A percentile compares a stretch with the other conserved stretches of the same genome.
These are phyloP conservation scores for Mactromeris polynyma DNA, from an alignment of 2,888 invertebrate species.

Conservation along the genomic window DNA sequence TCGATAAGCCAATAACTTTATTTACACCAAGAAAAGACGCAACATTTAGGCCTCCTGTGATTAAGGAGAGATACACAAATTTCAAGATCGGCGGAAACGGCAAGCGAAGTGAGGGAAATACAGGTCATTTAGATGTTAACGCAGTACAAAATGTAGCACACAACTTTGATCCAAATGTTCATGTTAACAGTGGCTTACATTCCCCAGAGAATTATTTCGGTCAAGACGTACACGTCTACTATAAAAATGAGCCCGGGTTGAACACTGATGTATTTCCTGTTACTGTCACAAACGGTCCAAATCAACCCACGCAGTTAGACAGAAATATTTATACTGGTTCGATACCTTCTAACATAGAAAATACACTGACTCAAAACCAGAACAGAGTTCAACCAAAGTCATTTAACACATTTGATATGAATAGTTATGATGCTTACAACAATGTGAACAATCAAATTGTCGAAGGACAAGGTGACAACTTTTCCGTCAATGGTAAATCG, in stretches of 20 bases:
- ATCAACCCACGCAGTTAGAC: neutral
- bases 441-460: neutral
- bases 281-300: neutral
- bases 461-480: neutral
- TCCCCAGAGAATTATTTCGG: slow-evolving; percentile 31
- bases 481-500: neutral
- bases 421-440: neutral
- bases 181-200: neutral
- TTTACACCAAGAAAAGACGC: slow-evolving; percentile 14
- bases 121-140: neutral
- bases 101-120: neutral
- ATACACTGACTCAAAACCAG: neutral
- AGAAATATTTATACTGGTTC: neutral
- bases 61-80: slow-evolving; percentile 39
- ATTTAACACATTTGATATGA: neutral
- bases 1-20: slow-evolving; percentile 22
- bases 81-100: slow-evolving; percentile 17
- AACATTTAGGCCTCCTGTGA: slow-evolving; percentile 15
- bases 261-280: neutral
- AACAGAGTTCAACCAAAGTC: neutral
- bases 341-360: neutral
- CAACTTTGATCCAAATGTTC: neutral
- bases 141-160: neutral
- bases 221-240: slow-evolving; percentile 6
- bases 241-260: neutral